Evolutionary conservation across 1,140 invertebrate species (phyloP), one percentile per base, ranked within the genome.

Genomic region (Kradibia gibbosae): DNA sequence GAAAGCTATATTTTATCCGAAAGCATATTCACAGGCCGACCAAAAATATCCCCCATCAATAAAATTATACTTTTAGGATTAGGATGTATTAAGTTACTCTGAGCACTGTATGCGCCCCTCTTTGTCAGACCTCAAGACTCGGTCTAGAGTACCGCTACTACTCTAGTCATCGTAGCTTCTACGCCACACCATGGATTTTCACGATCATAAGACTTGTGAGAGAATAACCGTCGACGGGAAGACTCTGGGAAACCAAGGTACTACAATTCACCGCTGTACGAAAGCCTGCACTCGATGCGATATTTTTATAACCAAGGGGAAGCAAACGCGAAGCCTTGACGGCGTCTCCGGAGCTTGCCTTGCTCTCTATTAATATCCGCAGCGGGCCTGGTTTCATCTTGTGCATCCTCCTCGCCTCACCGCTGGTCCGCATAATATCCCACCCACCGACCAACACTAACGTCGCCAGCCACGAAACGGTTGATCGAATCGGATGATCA

Each of bases 301-400:
- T 91, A 90, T 91, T 90, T 91, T 91, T 90, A 90, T 88, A 87
- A 88, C 85, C 85, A 28, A 31, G 70, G 36, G 77, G n/a, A 48
- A 39, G 86, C 86, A 82, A 80, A 84, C 85, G 86, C 87, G 87
- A 80, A 88, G 86, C 88, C 88, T 85, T 83, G 84, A 84, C 45
- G 83, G 83, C 85, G 86, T 86, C 86, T 84, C 86, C 85, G 87
- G 85, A 87, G 70, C 67, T 39, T 60, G 87, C 86, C 88, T 88
- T 86, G 86, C 85, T 74, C 87, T 90, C 90, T 91, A 91, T 90
- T 89, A 91, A 90, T 91, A 91, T 90, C 89, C 85, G 84, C 70
- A 48, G n/a, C 83, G 82, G 86, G 84, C 88, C 84, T 85, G 85
- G 86, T 85, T 88, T 86, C 84, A 85, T 88, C 84, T 88, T 84